These are phyloP conservation scores for Catharus fuscescens DNA, from an alignment of 2,113 vertebrate genomes.

Conservation along the genomic window DNA sequence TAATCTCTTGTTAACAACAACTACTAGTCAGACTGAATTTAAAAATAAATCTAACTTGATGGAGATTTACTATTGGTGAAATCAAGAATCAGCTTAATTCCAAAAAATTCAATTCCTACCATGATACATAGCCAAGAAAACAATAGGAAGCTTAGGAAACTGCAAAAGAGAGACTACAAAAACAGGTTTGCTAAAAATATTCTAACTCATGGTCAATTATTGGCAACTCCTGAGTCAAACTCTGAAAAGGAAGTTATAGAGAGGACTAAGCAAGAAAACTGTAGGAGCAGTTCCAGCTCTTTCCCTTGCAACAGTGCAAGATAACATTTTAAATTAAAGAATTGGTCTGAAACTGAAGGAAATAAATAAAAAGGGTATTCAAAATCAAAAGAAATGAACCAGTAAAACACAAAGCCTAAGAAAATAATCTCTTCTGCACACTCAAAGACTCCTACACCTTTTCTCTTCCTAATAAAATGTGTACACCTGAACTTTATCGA, in stretches of 20 bases:
- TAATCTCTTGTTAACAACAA: not conserved
- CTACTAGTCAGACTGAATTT: not conserved
- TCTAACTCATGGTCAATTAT: not conserved
- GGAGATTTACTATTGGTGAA: not conserved
- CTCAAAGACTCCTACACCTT: not conserved
- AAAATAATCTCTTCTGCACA: not conserved
- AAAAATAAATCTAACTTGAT: not conserved
- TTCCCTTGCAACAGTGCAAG: not conserved
- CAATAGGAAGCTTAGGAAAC: not conserved
- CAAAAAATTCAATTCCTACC: not conserved
- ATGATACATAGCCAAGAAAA: not conserved
- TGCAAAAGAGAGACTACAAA: not conserved
- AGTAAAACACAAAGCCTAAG: not conserved
- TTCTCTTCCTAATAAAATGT: not conserved
- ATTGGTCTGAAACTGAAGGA: not conserved
- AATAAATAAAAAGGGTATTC: not conserved
- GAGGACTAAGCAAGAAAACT: not conserved
- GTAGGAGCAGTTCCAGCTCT: not conserved
- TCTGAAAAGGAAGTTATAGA: not conserved
- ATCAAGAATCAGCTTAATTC: not conserved
- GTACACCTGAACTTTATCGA: not conserved
- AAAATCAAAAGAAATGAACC: not conserved
- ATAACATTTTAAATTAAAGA: not conserved
- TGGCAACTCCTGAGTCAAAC: not conserved
- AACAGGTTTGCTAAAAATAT: not conserved